These are phyloP conservation scores for Leptinotarsa tumamoca DNA, from an alignment of 2,888 invertebrate genomes.

Conservation along the genomic window DNA sequence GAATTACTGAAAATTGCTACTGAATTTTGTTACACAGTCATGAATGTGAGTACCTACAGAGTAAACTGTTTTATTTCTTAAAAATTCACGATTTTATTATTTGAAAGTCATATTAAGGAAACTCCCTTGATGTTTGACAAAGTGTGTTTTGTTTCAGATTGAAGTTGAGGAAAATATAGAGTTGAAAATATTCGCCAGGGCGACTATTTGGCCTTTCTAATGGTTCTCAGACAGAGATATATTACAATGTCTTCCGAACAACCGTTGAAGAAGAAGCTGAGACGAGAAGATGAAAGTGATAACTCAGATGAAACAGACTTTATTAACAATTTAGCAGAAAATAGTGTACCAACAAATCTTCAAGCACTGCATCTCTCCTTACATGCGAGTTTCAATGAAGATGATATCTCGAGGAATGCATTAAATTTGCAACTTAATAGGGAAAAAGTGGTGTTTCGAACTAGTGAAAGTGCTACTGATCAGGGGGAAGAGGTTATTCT, in stretches of 20 bases:
- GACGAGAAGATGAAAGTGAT: constrained; percentile 73
- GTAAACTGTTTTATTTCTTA: neutral
- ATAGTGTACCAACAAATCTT: constrained; percentile 58
- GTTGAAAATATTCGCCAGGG: constrained; percentile 27
- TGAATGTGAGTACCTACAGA: constrained; percentile 46
- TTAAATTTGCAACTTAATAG: constrained; percentile 56
- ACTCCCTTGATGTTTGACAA: neutral
- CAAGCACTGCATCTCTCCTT: constrained; percentile 61
- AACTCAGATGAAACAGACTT: constrained; percentile 71
- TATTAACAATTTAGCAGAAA: constrained; percentile 68
- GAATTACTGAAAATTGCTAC: constrained; percentile 42
- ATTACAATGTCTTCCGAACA: constrained; percentile 80
- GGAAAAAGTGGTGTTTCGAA: constrained; percentile 53
- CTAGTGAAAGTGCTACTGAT: constrained; percentile 49
- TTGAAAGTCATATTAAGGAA: neutral
- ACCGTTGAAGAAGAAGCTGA: constrained; percentile 86
- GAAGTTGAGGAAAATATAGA: constrained; percentile 1
- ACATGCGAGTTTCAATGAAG: constrained; percentile 60
- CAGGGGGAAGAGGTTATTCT: constrained; percentile 45
- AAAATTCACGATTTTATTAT: neutral
- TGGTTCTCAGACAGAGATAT: constrained; percentile 76
- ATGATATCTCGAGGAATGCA: constrained; percentile 58
- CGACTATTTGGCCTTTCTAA: constrained; percentile 61
- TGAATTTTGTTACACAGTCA: constrained; percentile 56
- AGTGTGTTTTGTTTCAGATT: constrained; percentile 2